Base-by-base conservation (phyloP, 2,888 invertebrate genomes). In the Lithophane leautieri region DNA sequence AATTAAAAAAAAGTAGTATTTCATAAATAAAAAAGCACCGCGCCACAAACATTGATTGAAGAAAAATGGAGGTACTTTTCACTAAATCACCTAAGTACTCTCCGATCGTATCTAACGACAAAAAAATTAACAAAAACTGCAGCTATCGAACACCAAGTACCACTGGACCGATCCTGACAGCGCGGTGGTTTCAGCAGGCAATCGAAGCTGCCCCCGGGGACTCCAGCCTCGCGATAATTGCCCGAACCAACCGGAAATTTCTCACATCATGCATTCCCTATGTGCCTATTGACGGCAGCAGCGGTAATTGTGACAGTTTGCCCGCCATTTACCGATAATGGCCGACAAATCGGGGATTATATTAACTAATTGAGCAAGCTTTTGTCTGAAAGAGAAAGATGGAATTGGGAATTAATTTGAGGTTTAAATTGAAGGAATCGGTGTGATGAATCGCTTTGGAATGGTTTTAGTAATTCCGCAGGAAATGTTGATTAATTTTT, bases 231-330 rank as follows among this genome's bases (percentile, higher is more conserved):
- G 78, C 78, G 78, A 84, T 88, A 88, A 88, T 88, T 88, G 76
- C 68, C 76, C 76, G 19, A 84, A 84, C 82, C 78, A 74, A 69
- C 80, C 77, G 74, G 61, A 85, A 86, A 83, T 82, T 76, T 71
- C 76, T 62, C 79, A 75, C 85, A 85, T 86, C 82, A 85, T 84
- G 82, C 81, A 81, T 85, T 87, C 87, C 86, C 88, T 78, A 28
- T 86, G 83, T 84, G 82, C 78, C 86, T 78, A 85, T 86, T 83
- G 86, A 87, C 86, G 76, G 78, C 56, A 76, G 47, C 56, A 73
- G 75, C 77, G n/a, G 83, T 83, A 83, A 87, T 77, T 81, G 83
- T 85, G 86, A 81, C 87, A 87, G 80, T 87, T 86, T 82, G 72
- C 75, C 73, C 75, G 75, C 73, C 78, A 80, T 87, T 86, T 83